Conservation (phyloP, 2,113 vertebrate genomes). For the Barnardius zonarius region DNA sequence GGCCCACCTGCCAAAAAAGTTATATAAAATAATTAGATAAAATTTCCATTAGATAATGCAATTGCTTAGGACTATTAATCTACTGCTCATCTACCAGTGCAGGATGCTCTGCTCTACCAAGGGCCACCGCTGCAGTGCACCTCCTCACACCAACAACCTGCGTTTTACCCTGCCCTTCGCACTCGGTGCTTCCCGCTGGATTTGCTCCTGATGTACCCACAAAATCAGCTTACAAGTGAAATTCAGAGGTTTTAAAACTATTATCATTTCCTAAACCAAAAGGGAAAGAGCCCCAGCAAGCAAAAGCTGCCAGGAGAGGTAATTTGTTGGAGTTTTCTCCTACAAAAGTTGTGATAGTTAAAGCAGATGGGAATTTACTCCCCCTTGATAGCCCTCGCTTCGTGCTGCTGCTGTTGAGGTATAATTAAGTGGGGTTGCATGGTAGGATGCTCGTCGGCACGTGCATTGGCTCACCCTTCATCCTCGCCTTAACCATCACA, state of each 20-base stretch:
- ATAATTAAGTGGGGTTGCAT: not conserved
- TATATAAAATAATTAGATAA: conserved; percentile 71
- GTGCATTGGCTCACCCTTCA: not conserved
- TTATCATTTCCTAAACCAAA: not conserved
- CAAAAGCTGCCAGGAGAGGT: not conserved
- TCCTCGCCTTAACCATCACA: not conserved
- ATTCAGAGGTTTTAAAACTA: not conserved
- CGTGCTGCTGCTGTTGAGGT: not conserved
- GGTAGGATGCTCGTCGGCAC: not conserved
- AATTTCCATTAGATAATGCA: conserved; percentile 71
- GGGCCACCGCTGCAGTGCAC: not conserved
- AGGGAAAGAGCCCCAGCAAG: not conserved
- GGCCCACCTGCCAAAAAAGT: conserved; percentile 70
- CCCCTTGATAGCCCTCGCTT: not conserved
- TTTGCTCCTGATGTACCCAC: not conserved
- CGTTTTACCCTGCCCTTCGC: not conserved
- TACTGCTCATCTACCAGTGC: conserved; percentile 35
- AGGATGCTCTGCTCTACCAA: not conserved
- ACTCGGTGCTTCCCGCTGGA: not conserved
- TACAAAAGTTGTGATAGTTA: not conserved
- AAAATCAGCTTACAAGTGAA: not conserved
- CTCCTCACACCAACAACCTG: not conserved
- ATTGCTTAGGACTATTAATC: conserved; percentile 69
- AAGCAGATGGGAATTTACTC: not conserved
- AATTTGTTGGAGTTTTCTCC: not conserved